These are phyloP conservation scores for Cybosia mesomella DNA, from an alignment of 2,888 invertebrate species.

Conservation along the genomic window DNA sequence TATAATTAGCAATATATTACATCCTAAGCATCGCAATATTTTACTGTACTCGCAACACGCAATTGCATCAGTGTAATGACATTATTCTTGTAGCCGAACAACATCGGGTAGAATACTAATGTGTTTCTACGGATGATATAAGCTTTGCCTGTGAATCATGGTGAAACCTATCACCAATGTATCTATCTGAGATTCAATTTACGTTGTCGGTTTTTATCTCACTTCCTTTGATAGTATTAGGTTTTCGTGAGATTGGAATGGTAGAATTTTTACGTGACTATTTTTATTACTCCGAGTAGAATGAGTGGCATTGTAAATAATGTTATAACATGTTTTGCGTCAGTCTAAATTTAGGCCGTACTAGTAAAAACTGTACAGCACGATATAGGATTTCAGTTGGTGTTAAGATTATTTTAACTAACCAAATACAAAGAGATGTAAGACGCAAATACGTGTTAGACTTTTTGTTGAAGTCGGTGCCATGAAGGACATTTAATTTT, in stretches of 20 bases:
- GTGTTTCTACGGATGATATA: slow-evolving; percentile 30
- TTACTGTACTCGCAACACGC: slow-evolving; percentile 30
- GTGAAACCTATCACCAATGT: slow-evolving; percentile 2
- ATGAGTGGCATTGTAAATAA: too few relatives aligned
- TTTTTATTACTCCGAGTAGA: background rate
- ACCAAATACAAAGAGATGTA: too few relatives aligned
- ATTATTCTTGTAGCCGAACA: slow-evolving; percentile 28
- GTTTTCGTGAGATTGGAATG: background rate
- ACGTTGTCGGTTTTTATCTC: background rate
- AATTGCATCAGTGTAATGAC: slow-evolving; percentile 42
- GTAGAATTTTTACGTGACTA: background rate
- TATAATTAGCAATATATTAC: slow-evolving; percentile 16
- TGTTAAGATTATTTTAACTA: too few relatives aligned
- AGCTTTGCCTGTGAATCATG: slow-evolving; percentile 44
- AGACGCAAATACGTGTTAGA: too few relatives aligned
- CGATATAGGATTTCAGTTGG: too few relatives aligned
- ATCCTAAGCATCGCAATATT: slow-evolving; percentile 27
- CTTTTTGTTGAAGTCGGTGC: too few relatives aligned
- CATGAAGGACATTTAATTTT: too few relatives aligned
- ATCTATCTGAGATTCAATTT: background rate
- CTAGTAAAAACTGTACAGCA: too few relatives aligned
- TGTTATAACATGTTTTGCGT: too few relatives aligned
- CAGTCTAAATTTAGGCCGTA: too few relatives aligned
- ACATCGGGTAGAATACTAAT: slow-evolving; percentile 49
- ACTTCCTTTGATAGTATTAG: background rate